Percentiles rank a stretch among this genome's conserved stretches.
Conservation (phyloP, 2,888 invertebrate species). For the Dynastes grantii region DNA sequence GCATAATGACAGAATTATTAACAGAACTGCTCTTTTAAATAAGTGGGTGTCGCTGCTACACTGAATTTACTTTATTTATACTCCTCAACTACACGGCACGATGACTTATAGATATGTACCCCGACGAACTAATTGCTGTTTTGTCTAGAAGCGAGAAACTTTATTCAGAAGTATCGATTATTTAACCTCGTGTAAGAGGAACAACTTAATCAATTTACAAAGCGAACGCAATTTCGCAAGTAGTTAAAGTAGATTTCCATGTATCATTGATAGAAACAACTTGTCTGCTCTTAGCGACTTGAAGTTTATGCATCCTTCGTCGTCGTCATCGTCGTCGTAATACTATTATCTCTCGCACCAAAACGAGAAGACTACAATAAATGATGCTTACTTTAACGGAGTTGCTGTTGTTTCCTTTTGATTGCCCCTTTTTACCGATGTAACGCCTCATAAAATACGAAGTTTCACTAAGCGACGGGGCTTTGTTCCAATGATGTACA, state of each 20-base stretch:
- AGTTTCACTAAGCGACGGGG: neutral
- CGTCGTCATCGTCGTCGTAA: constrained; percentile 30
- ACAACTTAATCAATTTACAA: constrained; percentile 60
- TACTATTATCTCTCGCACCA: constrained; percentile 24
- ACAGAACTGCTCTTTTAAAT: too few relatives aligned
- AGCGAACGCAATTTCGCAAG: constrained; percentile 59
- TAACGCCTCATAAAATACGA: constrained; percentile 8
- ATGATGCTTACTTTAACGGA: constrained; percentile 34
- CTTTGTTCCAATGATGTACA: neutral
- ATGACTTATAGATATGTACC: constrained; percentile 48
- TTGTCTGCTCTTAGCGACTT: constrained; percentile 41
- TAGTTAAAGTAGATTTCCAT: constrained; percentile 61
- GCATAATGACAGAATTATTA: too few relatives aligned
- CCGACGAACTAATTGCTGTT: constrained; percentile 51
- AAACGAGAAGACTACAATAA: constrained; percentile 29
- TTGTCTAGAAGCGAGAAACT: constrained; percentile 49
- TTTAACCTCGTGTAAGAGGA: constrained; percentile 56
- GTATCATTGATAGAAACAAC: constrained; percentile 58
- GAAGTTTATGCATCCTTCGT: constrained; percentile 39
- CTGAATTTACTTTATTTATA: constrained; percentile 8
- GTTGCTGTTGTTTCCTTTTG: constrained; percentile 23
- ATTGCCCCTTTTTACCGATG: constrained; percentile 10
- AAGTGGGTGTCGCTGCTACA: too few relatives aligned
- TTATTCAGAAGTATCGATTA: constrained; percentile 51
- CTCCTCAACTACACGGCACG: neutral